A percentile compares a stretch with the other conserved stretches of the same genome.
Evolutionary conservation across 2,797 vertebrate genomes (phyloP).

Genomic region (Eutrigla gurnardus): DNA sequence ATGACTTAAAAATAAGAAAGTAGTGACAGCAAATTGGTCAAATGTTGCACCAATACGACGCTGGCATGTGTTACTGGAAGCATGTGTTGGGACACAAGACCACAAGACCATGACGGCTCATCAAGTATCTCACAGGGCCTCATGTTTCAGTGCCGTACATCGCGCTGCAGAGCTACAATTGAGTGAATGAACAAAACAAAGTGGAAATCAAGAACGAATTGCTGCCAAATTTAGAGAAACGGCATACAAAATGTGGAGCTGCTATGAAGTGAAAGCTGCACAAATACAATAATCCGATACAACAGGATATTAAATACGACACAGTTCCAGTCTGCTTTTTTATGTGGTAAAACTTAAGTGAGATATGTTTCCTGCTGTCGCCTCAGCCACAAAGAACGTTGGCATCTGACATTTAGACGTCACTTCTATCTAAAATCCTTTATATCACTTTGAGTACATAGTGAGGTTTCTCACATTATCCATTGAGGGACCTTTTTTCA

Average conservation of each 20-base stretch:
- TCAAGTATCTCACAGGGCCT: slow-evolving; percentile 31
- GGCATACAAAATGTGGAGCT: background rate
- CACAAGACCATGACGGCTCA: slow-evolving; percentile 25
- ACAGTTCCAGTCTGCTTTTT: background rate
- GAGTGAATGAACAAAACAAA: background rate
- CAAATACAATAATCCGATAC: background rate
- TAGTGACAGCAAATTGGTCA: slow-evolving; percentile 30
- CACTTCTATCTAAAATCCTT: background rate
- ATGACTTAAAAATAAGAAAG: slow-evolving; percentile 24
- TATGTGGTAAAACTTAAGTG: slow-evolving; percentile 1
- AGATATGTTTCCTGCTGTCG: slow-evolving; percentile 10
- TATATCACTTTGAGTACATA: background rate
- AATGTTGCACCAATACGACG: slow-evolving; percentile 24
- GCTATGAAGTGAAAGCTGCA: background rate
- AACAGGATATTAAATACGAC: background rate
- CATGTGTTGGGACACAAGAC: slow-evolving; percentile 25
- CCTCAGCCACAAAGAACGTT: slow-evolving; percentile 11
- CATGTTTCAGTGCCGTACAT: slow-evolving; percentile 17
- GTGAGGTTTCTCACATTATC: background rate
- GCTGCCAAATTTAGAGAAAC: background rate
- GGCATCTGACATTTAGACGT: slow-evolving; percentile 9
- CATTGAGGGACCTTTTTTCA: background rate
- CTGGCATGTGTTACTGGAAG: slow-evolving; percentile 30
- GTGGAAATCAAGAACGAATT: background rate
- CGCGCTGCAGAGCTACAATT: background rate